Evolutionary conservation across 2,797 vertebrate species (phyloP), one percentile per base, ranked within the genome.

Genomic region (Vipera latastei): DNA sequence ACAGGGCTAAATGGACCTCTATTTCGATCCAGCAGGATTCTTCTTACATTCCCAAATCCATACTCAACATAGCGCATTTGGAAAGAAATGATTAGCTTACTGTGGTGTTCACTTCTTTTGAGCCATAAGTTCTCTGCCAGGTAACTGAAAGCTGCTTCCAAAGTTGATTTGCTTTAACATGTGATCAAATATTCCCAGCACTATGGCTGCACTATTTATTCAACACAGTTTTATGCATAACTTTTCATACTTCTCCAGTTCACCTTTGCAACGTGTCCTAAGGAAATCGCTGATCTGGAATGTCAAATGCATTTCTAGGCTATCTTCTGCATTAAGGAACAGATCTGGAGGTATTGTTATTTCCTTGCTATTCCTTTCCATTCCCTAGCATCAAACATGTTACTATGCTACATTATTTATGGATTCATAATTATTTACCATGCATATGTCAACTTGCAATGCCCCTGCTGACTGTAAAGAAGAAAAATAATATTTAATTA

Each of bases 351-450:
- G 18, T 5, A 94, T 92, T 95, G 63, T 94, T 92, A 69, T 93
- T 95, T 92, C 94, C 85, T 3, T 90, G 69, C 91, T 94, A 25
- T 92, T 95, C 96, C 94, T 89, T 93, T 94, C 94, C 0, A 1
- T 73, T 95, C 93, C 93, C 94, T 96, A 95, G 95, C 89, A 48
- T 93, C 18, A 89, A 95, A 38, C 61, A 5, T 93, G 97, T 97
- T 97, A 96, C 96, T 96, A 95, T 96, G 96, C 95, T 95, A 92
- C 95, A 94, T 95, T 96, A 95, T 96, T 96, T 97, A 96, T 95
- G 91, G 93, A 90, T 94, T 97, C 89, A 94, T 95, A 96, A 96
- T 97, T 96, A 97, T 96, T 96, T 96, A 95, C 90, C 92, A 94
- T 97, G 91, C 93, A 93, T 96, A 96, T 97, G 94, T 97, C 95